Percentiles rank a stretch among this genome's conserved stretches.
Evolutionary conservation across 2,888 invertebrate species (phyloP).

Genomic region (Meghimatium bilineatum): DNA sequence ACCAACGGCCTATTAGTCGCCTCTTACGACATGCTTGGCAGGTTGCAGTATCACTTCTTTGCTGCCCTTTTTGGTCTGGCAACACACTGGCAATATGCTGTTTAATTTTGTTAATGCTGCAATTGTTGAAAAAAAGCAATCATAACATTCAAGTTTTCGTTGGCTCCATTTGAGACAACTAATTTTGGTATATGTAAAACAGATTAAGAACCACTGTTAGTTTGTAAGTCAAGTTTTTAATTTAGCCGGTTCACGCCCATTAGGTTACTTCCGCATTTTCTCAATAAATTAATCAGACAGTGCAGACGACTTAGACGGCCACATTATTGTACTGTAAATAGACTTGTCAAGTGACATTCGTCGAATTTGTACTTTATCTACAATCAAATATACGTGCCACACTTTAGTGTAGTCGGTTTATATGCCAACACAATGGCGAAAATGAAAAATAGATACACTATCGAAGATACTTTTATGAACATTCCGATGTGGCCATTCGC

Average conservation of each 20-base stretch:
- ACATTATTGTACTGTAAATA: not conserved
- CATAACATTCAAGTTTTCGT: no score
- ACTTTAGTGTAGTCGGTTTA: not conserved
- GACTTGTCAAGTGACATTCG: not conserved
- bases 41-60: no score
- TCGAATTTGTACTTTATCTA: not conserved
- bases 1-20: no score
- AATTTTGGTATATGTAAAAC: no score
- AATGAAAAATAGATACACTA: slow-evolving; percentile 53
- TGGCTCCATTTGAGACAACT: no score
- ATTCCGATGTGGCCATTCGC: slow-evolving; percentile 82
- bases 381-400: not conserved
- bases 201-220: no score
- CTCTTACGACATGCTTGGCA: no score
- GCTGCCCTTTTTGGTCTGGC: no score
- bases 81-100: no score
- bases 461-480: slow-evolving; percentile 76
- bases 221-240: not conserved
- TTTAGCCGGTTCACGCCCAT: not conserved
- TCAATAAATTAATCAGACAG: not conserved
- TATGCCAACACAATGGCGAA: slow-evolving; percentile 43
- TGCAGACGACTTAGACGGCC: not conserved
- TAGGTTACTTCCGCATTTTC: not conserved
- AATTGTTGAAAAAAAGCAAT: no score
- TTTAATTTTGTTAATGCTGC: no score